phyloP scores from a whole-genome alignment of 2,113 vertebrate species.

The Tupaia chinensis region DNA sequence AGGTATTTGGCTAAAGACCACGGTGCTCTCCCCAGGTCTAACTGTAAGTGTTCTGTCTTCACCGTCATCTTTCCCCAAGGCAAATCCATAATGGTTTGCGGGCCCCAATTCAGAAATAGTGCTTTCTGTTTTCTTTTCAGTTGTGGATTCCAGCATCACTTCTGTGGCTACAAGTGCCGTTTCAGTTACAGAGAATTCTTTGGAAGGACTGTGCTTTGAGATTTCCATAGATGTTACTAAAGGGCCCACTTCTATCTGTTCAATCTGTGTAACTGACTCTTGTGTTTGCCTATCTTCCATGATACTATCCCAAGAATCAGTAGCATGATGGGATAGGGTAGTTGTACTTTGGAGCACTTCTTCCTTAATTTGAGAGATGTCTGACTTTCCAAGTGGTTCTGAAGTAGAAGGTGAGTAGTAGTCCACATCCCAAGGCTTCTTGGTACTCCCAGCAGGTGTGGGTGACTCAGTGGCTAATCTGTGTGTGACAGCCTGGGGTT shows the following conservation, averaged over 20 bases:
- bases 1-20: conserved; percentile 53
- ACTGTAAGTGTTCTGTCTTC: conserved; percentile 55
- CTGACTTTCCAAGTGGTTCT: conserved; percentile 81
- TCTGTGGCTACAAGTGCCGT: conserved; percentile 79
- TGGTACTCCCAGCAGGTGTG: conserved; percentile 62
- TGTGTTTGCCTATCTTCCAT: conserved; percentile 70
- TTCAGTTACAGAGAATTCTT: conserved; percentile 74
- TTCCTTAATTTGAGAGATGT: conserved; percentile 83
- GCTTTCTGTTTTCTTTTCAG: conserved; percentile 81
- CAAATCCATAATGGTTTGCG: conserved; percentile 63
- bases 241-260: conserved; percentile 89
- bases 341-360: conserved; percentile 77
- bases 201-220: conserved; percentile 70
- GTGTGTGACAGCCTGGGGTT: conserved; percentile 82
- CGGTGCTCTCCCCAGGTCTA: conserved; percentile 59
- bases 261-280: conserved; percentile 83
- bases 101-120: conserved; percentile 78
- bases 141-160: conserved; percentile 84
- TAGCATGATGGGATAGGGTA: conserved; percentile 42
- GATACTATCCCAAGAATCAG: conserved; percentile 77
- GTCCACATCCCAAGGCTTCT: conserved; percentile 77
- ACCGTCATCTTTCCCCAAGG: conserved; percentile 68
- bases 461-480: conserved; percentile 76
- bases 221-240: conserved; percentile 83
- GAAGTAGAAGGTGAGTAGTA: conserved; percentile 76